Evolutionary conservation across 2,888 invertebrate species (phyloP).

Genomic region (Acleris sparsana): DNA sequence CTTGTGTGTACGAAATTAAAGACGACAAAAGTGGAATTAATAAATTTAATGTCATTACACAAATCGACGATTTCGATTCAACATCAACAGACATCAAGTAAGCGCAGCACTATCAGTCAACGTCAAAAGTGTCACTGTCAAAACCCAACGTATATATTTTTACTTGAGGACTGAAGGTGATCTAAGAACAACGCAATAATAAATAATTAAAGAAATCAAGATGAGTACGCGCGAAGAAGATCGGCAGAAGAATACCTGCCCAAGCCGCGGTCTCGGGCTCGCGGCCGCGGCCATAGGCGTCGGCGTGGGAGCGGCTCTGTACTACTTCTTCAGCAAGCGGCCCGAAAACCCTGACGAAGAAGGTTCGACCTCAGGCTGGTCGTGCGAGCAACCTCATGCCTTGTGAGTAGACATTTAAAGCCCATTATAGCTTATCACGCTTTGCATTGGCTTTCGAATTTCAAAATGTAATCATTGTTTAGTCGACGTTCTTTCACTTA

Average conservation of each 20-base stretch:
- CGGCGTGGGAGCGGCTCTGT: conserved; percentile 74
- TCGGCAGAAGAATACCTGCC: conserved; percentile 58
- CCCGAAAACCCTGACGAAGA: conserved; percentile 58
- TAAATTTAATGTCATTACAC: neutral
- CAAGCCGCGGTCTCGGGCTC: conserved; percentile 68
- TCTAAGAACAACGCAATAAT: conserved; percentile 38
- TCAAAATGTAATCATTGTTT: neutral
- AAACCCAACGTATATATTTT: conserved; percentile 20
- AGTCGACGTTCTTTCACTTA: conserved; percentile 19
- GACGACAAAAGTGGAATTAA: no score
- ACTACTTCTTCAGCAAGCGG: conserved; percentile 71
- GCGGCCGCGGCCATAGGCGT: conserved; percentile 75
- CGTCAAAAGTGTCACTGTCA: conserved; percentile 16
- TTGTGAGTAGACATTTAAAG: conserved; percentile 54
- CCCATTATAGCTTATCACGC: conserved; percentile 29
- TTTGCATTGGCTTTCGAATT: conserved; percentile 23
- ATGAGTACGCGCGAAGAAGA: conserved; percentile 74
- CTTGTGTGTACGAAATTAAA: no score
- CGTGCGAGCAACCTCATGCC: conserved; percentile 49
- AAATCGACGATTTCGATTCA: conserved; percentile 22
- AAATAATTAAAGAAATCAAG: conserved; percentile 37
- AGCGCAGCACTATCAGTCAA: conserved; percentile 33
- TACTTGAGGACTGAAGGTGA: conserved; percentile 27
- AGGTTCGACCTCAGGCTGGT: conserved; percentile 64
- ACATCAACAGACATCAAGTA: neutral